A percentile compares a stretch with the other conserved stretches of the same genome.
Conservation (phyloP, 2,113 vertebrate species). For the Miniopterus natalensis region DNA sequence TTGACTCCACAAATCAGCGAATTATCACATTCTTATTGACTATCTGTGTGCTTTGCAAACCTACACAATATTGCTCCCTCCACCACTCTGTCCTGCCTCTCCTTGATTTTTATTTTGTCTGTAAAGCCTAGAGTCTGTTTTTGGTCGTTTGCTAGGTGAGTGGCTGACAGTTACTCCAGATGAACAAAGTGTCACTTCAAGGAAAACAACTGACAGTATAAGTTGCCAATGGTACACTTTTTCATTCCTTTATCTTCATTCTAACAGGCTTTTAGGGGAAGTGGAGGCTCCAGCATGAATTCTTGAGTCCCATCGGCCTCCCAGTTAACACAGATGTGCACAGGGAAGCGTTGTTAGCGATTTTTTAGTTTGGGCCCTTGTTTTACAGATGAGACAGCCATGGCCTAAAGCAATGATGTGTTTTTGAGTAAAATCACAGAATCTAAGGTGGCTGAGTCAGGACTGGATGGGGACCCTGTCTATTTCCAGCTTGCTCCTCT, state of each 20-base stretch:
- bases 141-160: neutral
- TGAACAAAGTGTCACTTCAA: neutral
- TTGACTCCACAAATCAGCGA: neutral
- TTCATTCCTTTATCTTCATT: neutral
- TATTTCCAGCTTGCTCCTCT: neutral
- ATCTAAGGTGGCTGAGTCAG: neutral
- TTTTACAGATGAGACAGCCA: neutral
- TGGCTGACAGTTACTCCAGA: neutral
- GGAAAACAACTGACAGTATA: neutral
- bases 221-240: neutral
- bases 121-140: neutral
- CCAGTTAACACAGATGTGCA: neutral
- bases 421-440: neutral
- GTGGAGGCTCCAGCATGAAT: neutral
- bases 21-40: neutral
- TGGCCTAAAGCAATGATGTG: neutral
- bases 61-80: neutral
- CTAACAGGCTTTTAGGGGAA: neutral
- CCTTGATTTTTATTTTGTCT: neutral
- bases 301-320: neutral
- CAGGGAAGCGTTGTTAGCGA: neutral
- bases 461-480: neutral
- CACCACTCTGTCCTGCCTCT: fast-evolving
- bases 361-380: neutral
- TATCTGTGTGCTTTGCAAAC: neutral